These are phyloP conservation scores for Drosophila fuyamai DNA, from an alignment of 1,140 invertebrate species.

Conservation along the genomic window DNA sequence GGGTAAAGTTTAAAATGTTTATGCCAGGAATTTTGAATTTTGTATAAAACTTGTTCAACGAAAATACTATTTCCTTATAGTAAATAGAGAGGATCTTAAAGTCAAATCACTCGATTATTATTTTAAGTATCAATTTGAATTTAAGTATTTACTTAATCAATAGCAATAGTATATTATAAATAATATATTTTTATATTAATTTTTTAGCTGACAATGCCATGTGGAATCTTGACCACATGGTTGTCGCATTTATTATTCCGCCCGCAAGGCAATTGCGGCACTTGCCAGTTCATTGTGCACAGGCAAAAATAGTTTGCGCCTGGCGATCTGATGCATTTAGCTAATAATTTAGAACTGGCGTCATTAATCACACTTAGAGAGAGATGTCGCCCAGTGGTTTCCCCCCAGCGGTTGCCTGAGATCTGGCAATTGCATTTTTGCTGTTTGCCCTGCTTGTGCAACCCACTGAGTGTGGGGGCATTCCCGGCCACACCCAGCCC, in stretches of 20 bases:
- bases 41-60: too few species aligned
- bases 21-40: too few species aligned
- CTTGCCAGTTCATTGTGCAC: slow-evolving; percentile 23
- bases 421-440: neutral
- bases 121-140: too few species aligned
- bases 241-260: neutral
- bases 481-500: neutral
- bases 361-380: slow-evolving; percentile 44
- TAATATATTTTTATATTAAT: neutral
- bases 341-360: slow-evolving; percentile 12
- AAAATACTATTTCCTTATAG: too few species aligned
- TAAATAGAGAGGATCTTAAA: too few species aligned
- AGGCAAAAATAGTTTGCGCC: slow-evolving; percentile 2
- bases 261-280: neutral
- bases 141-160: too few species aligned
- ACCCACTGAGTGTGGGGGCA: slow-evolving; percentile 11
- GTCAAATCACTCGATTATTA: too few species aligned
- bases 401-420: neutral
- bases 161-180: too few species aligned
- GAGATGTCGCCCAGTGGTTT: slow-evolving; percentile 17
- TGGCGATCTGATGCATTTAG: slow-evolving; percentile 30
- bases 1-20: too few species aligned
- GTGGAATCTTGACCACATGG: neutral
- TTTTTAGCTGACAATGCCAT: neutral
- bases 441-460: slow-evolving; percentile 19